Conservation (phyloP, 2,113 vertebrate genomes). For the Columbina picui region DNA sequence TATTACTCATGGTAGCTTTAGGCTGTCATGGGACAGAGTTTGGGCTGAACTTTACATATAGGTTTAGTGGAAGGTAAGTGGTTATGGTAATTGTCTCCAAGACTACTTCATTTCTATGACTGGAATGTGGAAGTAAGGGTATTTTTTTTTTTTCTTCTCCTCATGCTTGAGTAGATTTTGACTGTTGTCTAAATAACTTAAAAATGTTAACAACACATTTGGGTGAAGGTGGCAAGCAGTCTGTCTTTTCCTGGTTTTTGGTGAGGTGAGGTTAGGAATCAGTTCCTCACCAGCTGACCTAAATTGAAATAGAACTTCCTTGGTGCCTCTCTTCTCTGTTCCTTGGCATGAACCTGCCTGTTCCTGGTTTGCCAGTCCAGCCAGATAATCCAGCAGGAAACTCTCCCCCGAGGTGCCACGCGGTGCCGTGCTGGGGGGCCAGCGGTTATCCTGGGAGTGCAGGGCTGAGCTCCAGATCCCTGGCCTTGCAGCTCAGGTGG, state of each 20-base stretch:
- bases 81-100: conserved; percentile 19
- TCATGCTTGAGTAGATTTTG: not conserved
- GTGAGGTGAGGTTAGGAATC: not conserved
- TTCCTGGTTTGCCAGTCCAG: conserved; percentile 46
- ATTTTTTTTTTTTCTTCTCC: not conserved
- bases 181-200: not conserved
- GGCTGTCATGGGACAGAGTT: conserved; percentile 11
- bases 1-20: conserved; percentile 22
- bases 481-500: not conserved
- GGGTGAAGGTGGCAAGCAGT: not conserved
- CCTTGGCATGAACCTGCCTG: not conserved
- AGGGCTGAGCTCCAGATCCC: not conserved
- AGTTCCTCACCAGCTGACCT: not conserved
- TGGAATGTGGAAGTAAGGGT: not conserved
- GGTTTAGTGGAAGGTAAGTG: not conserved
- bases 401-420: not conserved
- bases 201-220: not conserved
- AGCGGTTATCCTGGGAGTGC: accelerated
- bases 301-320: not conserved
- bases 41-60: not conserved
- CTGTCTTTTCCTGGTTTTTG: not conserved
- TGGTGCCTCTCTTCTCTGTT: not conserved
- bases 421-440: accelerated
- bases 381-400: conserved; percentile 53
- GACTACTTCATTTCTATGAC: not conserved